Conservation (phyloP, 92 coral and sea anemone species). For the Pocillopora meandrina region DNA sequence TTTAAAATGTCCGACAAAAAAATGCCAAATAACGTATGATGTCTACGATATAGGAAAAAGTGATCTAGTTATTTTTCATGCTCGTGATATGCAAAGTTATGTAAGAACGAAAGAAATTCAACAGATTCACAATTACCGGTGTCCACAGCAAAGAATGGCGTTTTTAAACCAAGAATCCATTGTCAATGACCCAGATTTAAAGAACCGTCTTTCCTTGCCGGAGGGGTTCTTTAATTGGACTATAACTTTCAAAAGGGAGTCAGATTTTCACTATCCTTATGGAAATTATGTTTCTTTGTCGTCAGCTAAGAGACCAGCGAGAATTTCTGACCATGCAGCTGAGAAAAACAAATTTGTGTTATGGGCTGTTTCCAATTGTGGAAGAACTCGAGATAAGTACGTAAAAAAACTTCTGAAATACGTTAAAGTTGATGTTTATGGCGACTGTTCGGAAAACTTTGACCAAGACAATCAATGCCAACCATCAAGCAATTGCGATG, state of each 20-base stretch:
- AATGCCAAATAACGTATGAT: conserved; percentile 11
- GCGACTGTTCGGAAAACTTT: background rate
- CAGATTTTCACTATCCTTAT: conserved; percentile 16
- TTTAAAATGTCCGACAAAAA: background rate
- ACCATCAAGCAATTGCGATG: background rate
- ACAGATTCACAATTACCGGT: conserved; percentile 16
- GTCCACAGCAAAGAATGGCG: conserved; percentile 16
- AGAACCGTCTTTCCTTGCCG: background rate
- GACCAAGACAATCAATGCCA: conserved; percentile 16
- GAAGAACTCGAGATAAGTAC: conserved; percentile 1
- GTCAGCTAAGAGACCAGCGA: background rate
- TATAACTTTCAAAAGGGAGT: conserved; percentile 16
- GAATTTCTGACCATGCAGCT: background rate
- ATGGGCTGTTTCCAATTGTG: conserved; percentile 26
- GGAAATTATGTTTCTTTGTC: background rate
- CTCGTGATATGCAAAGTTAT: background rate
- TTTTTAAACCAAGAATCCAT: background rate
- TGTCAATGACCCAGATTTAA: background rate
- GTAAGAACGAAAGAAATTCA: conserved; percentile 2
- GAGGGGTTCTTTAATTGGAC: conserved; percentile 29
- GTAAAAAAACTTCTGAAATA: conserved; percentile 7
- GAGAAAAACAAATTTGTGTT: background rate
- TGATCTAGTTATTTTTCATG: conserved; percentile 20
- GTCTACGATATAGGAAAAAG: conserved; percentile 15
- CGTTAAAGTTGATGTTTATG: conserved; percentile 37